Percentiles rank a stretch among this genome's conserved stretches.
Evolutionary conservation across 2,888 invertebrate genomes (phyloP).

Genomic region (Drosophila austrosaltans): DNA sequence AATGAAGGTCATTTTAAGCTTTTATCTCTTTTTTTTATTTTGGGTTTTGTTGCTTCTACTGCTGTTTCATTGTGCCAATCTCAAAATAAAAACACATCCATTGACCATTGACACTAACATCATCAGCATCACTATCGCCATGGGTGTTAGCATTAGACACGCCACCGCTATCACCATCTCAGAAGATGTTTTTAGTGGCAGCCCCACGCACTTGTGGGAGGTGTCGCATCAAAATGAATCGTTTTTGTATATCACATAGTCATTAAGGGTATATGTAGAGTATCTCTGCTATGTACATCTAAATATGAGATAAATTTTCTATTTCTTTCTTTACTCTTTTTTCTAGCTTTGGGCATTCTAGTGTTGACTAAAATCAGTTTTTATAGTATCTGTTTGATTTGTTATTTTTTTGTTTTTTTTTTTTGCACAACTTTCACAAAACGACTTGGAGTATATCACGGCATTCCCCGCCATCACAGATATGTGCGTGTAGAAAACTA

Average conservation of each 20-base stretch:
- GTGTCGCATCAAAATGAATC: not conserved
- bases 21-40: conserved; percentile 56
- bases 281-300: not conserved
- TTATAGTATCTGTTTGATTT: conserved; percentile 23
- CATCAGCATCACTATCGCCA: not conserved
- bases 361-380: too few relatives aligned
- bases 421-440: conserved; percentile 68
- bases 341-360: too few relatives aligned
- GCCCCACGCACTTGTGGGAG: not conserved
- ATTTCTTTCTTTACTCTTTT: conserved; percentile 18
- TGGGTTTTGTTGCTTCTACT: conserved; percentile 42
- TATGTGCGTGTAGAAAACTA: conserved; percentile 44
- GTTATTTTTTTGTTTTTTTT: conserved; percentile 30
- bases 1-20: conserved; percentile 69
- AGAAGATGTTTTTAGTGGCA: not conserved
- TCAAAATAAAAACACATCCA: conserved; percentile 1
- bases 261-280: not conserved
- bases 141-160: not conserved
- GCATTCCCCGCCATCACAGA: conserved; percentile 4
- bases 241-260: not conserved
- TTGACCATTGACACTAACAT: not conserved
- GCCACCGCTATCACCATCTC: not conserved
- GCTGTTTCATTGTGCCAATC: conserved; percentile 11
- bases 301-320: conserved; percentile 6
- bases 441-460: conserved; percentile 32